Base-by-base conservation (phyloP, 2,113 vertebrate species). In the Toxotes chatareus region DNA sequence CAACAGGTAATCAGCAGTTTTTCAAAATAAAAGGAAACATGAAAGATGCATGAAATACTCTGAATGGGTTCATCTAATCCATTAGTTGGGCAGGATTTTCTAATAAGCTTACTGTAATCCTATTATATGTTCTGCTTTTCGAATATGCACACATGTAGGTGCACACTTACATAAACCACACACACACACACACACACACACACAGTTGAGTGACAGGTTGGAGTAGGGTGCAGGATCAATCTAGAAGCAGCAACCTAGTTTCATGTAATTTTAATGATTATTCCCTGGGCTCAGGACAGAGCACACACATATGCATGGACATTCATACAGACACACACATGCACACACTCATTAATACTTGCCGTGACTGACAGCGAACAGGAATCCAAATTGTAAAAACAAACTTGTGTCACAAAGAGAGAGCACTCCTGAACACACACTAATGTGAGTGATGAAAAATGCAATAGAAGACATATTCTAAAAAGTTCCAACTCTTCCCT, bases 231-330 rank as follows among this genome's bases (percentile, higher is more conserved):
- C 60, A 61, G 42, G 63, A 73, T 59, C 69, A 68, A 63, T 80
- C 63, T 31, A 69, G 42, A 76, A 68, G 42, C 62, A 65, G 27
- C 21, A 56, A 51, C 71, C 68, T 74, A 34, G 60, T 75, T 61
- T 85, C 79, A 85, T 88, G 82, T 82, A 76, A 88, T 79, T 88
- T 88, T 88, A 88, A 88, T 88, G 82, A 82, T 82, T 88, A 72
- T 76, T 82, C 75, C 47, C 82, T 32, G 36, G 46, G 23, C 53
- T 73, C 19, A 7, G 53, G 53, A 71, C 46, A 34, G 44, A 73
- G 44, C 23, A 31, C 21, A 46, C 14, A 72, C 9, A 70, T 36
- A 64, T 21, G 21, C 38, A 68, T 13, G 19, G 23, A 68, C 79
- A 73, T 38, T 27, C 27, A 51, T 42, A 44, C n/a, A 42, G 36